Evolutionary conservation across 2,113 vertebrate genomes (phyloP), one percentile per base, ranked within the genome.

Genomic region (Benitochromis conjunctus): DNA sequence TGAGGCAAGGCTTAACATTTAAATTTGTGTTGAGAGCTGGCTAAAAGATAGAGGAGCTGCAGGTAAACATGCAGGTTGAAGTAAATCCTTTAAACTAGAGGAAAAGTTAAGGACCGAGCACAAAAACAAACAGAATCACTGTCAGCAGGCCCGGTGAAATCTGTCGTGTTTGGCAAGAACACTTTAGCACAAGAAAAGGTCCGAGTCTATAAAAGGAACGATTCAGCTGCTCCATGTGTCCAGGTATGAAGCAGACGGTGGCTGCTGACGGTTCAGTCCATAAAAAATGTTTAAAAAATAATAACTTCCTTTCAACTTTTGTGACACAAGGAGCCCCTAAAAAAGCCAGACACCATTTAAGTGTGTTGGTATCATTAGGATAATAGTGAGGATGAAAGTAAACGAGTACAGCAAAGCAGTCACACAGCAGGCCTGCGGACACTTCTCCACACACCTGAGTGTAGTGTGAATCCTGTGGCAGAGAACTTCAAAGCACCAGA

Each of bases 381-480:
- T 51, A 1, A 29, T 18, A 26, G 57, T 29, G 7, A 60, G 36
- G 64, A 79, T 43, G 43, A 54, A 34, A 57, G 21, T 43, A 31
- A 34, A 6, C n/a, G 2, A 69, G 81, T 43, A 19, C 36, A 83
- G 79, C 71, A 58, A 5, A 79, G 71, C 71, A 76, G 71, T 76
- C 71, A 29, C 41, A 53, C 46, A 51, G 71, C 71, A 8, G 77
- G 58, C 41, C 31, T 57, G 51, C 51, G 29, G 11, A 16, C 16
- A 12, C 36, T 13, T 29, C 12, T 66, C 46, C 51, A 38, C 57
- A 60, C 36, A 10, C 21, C 54, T 36, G 26, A 79, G 1, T 85
- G 92, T 85, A 86, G 90, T 81, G 84, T 60, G 66, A 84, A 21
- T 76, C 64, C 16, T 71, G 83, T 48, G 88, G 34, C 76, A 76